Conservation (phyloP, 2,797 vertebrate species). For the Acropternis orthonyx region DNA sequence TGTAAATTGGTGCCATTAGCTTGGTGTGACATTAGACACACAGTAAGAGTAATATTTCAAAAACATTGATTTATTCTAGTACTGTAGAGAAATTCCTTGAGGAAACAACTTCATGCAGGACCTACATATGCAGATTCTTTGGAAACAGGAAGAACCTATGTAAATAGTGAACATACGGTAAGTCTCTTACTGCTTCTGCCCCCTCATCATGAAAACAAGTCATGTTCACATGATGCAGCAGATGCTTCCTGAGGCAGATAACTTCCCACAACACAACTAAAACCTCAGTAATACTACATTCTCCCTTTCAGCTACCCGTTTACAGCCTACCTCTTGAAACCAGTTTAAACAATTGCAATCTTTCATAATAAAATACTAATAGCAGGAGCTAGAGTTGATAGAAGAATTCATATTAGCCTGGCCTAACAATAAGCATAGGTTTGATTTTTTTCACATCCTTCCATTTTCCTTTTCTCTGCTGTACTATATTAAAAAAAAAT, state of each 20-base stretch:
- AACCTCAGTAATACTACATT: background rate
- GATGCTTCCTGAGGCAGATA: constrained; percentile 35
- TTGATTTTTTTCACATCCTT: background rate
- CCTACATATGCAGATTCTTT: background rate
- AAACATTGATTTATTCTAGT: background rate
- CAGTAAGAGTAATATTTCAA: background rate
- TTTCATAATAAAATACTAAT: background rate
- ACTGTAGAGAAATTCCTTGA: background rate
- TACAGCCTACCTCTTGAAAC: background rate
- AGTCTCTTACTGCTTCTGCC: background rate
- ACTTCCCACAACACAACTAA: background rate
- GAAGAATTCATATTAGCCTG: background rate
- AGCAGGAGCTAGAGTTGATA: background rate
- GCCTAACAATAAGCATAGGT: background rate
- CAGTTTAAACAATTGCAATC: background rate
- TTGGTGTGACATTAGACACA: background rate
- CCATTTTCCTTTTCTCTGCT: background rate
- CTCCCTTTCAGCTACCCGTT: background rate
- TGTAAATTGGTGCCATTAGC: background rate
- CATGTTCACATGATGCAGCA: background rate
- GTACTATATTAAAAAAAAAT: background rate
- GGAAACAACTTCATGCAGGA: background rate
- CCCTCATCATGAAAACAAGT: background rate
- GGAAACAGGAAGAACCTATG: constrained; percentile 8
- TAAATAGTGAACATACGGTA: background rate